Percentiles rank a stretch among this genome's conserved stretches.
These are phyloP conservation scores for Pocillopora meandrina DNA, from an alignment of 92 coral and sea anemone genomes.

Conservation along the genomic window DNA sequence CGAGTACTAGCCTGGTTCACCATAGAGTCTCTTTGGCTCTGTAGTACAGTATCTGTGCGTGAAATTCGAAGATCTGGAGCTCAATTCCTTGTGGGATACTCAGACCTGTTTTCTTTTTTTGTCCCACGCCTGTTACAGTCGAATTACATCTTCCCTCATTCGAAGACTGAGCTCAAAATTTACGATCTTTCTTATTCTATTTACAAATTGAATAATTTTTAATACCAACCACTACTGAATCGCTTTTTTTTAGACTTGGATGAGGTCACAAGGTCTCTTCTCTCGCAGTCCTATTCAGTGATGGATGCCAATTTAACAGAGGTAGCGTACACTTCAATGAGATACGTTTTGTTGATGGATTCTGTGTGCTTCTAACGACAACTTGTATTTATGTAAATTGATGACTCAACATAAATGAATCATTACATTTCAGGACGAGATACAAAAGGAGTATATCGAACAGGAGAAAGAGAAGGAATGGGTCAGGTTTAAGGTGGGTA, in stretches of 20 bases:
- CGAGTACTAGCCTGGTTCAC: too few species aligned
- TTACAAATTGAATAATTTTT: neutral
- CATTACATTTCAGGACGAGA: slow-evolving; percentile 64
- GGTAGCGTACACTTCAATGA: slow-evolving; percentile 46
- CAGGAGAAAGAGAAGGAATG: slow-evolving; percentile 91
- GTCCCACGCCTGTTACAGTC: neutral
- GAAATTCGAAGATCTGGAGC: too few species aligned
- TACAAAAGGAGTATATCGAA: slow-evolving; percentile 87
- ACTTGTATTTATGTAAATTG: neutral
- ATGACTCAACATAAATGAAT: neutral
- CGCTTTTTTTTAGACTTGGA: slow-evolving; percentile 68
- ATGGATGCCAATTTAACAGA: slow-evolving; percentile 84
- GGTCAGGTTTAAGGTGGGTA: slow-evolving; percentile 87
- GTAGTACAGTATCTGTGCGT: too few species aligned
- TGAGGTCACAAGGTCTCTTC: slow-evolving; percentile 89
- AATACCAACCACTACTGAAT: neutral
- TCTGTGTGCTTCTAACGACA: neutral
- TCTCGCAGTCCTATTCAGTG: slow-evolving; percentile 91
- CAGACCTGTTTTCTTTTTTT: neutral
- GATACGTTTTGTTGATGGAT: neutral
- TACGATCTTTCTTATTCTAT: neutral
- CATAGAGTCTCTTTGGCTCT: too few species aligned
- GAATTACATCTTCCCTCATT: too few species aligned
- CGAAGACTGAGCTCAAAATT: neutral
- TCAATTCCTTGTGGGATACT: neutral